A percentile compares a stretch with the other conserved stretches of the same genome.
These are phyloP conservation scores for Copidosoma aretas DNA, from an alignment of 2,888 invertebrate species.

Conservation along the genomic window DNA sequence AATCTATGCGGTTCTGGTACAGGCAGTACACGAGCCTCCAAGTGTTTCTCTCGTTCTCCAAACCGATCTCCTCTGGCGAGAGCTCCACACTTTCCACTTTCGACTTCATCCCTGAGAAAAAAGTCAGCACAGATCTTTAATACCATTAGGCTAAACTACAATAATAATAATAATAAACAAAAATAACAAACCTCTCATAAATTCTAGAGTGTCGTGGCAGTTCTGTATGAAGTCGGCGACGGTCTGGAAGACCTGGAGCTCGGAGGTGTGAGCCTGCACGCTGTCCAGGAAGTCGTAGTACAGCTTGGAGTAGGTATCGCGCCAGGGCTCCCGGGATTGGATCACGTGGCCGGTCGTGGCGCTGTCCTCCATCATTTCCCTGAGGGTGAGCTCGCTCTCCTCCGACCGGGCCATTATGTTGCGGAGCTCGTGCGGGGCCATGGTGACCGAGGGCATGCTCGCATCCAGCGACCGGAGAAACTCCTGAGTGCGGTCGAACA, in stretches of 20 bases:
- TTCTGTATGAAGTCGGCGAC: conserved; percentile 70
- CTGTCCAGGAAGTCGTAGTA: conserved; percentile 58
- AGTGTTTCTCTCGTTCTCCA: conserved; percentile 85
- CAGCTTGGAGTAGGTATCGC: conserved; percentile 52
- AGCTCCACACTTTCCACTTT: conserved; percentile 54
- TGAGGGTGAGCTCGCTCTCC: conserved; percentile 50
- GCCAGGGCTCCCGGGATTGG: conserved; percentile 57
- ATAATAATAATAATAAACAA: conserved; percentile 2
- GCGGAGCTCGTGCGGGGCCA: conserved; percentile 50
- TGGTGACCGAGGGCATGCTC: conserved; percentile 44
- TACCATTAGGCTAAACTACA: too few species aligned
- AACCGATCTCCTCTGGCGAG: conserved; percentile 54
- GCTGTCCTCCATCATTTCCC: conserved; percentile 59
- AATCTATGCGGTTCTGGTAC: conserved; percentile 78
- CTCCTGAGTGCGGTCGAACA: not conserved
- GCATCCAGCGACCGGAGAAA: not conserved
- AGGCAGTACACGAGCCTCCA: conserved; percentile 86
- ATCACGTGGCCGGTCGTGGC: conserved; percentile 55
- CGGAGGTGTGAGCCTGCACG: conserved; percentile 53
- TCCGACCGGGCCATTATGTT: conserved; percentile 50
- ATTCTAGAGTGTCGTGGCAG: conserved; percentile 70
- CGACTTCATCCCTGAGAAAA: conserved; percentile 55
- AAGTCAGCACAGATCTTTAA: too few species aligned
- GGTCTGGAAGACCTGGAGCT: conserved; percentile 68
- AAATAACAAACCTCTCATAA: conserved; percentile 55